These are phyloP conservation scores for Altica lythri DNA, from an alignment of 2,888 invertebrate genomes.

Conservation along the genomic window DNA sequence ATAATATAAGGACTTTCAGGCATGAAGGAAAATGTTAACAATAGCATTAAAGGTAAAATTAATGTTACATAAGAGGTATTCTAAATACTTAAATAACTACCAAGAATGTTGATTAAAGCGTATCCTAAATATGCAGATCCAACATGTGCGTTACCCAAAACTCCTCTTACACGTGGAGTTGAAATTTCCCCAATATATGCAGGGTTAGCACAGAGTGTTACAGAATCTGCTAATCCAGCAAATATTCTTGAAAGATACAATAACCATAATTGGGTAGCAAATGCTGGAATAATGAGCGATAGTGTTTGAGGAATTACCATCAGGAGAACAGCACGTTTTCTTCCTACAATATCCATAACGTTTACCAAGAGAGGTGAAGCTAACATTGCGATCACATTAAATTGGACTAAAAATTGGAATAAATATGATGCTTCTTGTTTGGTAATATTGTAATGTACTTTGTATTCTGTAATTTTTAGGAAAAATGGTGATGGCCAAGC, in stretches of 20 bases:
- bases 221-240: constrained; percentile 42
- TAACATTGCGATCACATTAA: constrained; percentile 25
- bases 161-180: constrained; percentile 21
- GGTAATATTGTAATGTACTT: constrained; percentile 41
- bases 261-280: constrained; percentile 39
- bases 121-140: constrained; percentile 42
- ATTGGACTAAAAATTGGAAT: too few relatives aligned
- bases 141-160: constrained; percentile 44
- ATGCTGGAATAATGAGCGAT: constrained; percentile 40
- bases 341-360: constrained; percentile 43
- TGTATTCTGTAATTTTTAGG: constrained; percentile 42
- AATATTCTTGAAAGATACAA: constrained; percentile 45
- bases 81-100: constrained; percentile 61
- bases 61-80: constrained; percentile 62
- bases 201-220: constrained; percentile 32
- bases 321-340: constrained; percentile 46
- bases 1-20: constrained; percentile 60
- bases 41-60: constrained; percentile 62
- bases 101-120: constrained; percentile 59
- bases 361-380: neutral
- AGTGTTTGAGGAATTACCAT: constrained; percentile 43
- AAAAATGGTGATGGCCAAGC: constrained; percentile 49
- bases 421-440: constrained; percentile 49
- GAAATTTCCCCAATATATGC: constrained; percentile 24
- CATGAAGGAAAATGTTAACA: constrained; percentile 62